Base-by-base conservation (phyloP, 2,888 invertebrate genomes). In the Hirtodrosophila histrioides region DNA sequence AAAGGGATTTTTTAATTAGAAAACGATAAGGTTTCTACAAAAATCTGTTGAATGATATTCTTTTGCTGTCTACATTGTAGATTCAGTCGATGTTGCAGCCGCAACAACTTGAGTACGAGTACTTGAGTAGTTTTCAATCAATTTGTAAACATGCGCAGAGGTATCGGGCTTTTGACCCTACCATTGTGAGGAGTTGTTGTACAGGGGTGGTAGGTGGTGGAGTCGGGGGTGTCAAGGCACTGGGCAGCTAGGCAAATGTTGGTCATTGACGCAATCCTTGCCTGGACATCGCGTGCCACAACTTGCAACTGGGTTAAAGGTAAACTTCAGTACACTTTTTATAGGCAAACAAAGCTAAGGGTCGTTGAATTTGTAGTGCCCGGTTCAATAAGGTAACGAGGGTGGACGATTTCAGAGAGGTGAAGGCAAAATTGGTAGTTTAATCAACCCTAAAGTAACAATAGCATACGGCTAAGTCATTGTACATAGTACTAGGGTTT, bases 271-370 rank as follows among this genome's bases (percentile, higher is more conserved):
- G 62, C 72, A 82, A 76, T 83, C 80, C 69, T 67, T 7, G 37
- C 48, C 49, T 50, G 82, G 83, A 75, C 75, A 85, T 82, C 83
- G 81, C 81, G 81, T 82, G 81, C 69, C 58, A 61, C 45, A 37
- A 62, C 63, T 46, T 54, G 61, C 54, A 82, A 87, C 51, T 87
- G 57, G 87, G 87, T 87, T 85, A 85, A 51, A 75, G 17, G 17
- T 10, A 53, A 60, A 61, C 24, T 24, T 53, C 24, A 46, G 45
- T 44, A 35, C 29, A n/a, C 11, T 35, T 27, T 24, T 57, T 35
- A 40, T 35, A 50, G 23, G 44, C 37, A 57, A 27, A 49, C 33
- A 33, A 31, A 12, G 35, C 39, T 4, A 50, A 35, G 37, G 36
- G 54, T 50, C 44, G 11, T 24, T 24, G 23, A 24, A 40, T 35